Evolutionary conservation across 1,140 invertebrate species (phyloP), one percentile per base, ranked within the genome.

Genomic region (Pararge aegeria): DNA sequence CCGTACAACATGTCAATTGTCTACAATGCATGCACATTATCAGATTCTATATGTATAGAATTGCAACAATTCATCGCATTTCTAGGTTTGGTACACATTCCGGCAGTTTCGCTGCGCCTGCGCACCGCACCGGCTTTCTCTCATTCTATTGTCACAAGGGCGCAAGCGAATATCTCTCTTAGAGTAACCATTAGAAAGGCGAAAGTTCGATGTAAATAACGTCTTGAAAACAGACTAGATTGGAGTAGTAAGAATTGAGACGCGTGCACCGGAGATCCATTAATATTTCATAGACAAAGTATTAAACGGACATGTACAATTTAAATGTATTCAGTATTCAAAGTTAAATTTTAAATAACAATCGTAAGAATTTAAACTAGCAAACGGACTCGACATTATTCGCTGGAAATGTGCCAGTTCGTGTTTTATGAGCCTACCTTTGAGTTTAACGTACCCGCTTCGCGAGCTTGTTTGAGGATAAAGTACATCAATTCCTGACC

Each of bases 51-150:
- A 21, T 52, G 49, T 52, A 42, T 48, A 59, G 40, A 60, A 54
- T 42, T 51, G 38, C 50, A 60, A 60, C 57, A 60, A 60, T 60
- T 54, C 57, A 60, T 44, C 57, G 57, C 57, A 60, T 54, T 60
- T 53, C 57, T 54, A 42, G 50, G 53, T 60, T 60, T 60, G 57
- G 57, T 53, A 60, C 27, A 60, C 57, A 60, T 60, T 60, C 57
- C 51, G 40, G 42, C 50, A 46, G 50, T 60, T 53, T 60, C 57
- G 57, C 51, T 29, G 42, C 27, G 53, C 21, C 21, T 18, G 21
- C 27, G 54, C 29, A 13, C 13, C 27, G 54, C 29, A 13, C 13
- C 42, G 44, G 57, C 57, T 60, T 60, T 60, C 57, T 60, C 57
- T 54, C 40, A 55, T 44, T 29, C 50, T 60, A 54, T 60, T 53